Percentiles rank a stretch among this genome's conserved stretches.
Evolutionary conservation across 2,113 vertebrate genomes (phyloP).

Genomic region (Prietella phreatophila): DNA sequence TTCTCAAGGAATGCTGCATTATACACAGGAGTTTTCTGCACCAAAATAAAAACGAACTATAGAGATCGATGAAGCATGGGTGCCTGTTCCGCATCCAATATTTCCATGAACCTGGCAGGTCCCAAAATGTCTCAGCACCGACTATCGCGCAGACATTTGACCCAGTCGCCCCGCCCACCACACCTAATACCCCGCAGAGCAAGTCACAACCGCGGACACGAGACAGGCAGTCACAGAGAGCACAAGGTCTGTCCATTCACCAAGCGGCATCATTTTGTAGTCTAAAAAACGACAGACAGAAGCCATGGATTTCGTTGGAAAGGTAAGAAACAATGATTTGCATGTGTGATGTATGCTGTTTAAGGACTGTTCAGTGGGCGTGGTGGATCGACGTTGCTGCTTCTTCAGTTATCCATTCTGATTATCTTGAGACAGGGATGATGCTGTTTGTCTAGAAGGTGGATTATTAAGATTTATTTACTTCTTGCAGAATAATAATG

Average conservation of each 20-base stretch:
- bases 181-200: slow-evolving; percentile 8
- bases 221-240: neutral
- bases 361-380: neutral
- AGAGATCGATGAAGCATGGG: neutral
- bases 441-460: neutral
- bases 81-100: neutral
- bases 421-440: neutral
- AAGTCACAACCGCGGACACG: neutral
- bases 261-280: neutral
- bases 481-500: neutral
- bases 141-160: neutral
- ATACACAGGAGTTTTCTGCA: neutral
- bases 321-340: slow-evolving; percentile 3
- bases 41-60: neutral
- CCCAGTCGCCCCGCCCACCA: slow-evolving; percentile 15
- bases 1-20: too few relatives aligned
- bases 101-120: neutral
- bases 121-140: neutral
- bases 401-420: neutral
- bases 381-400: too few relatives aligned
- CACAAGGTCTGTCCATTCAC: neutral
- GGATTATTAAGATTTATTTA: neutral
- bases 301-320: neutral
- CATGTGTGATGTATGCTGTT: neutral
- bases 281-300: neutral